These are phyloP conservation scores for Lota lota DNA, from an alignment of 2,113 vertebrate genomes.

Conservation along the genomic window DNA sequence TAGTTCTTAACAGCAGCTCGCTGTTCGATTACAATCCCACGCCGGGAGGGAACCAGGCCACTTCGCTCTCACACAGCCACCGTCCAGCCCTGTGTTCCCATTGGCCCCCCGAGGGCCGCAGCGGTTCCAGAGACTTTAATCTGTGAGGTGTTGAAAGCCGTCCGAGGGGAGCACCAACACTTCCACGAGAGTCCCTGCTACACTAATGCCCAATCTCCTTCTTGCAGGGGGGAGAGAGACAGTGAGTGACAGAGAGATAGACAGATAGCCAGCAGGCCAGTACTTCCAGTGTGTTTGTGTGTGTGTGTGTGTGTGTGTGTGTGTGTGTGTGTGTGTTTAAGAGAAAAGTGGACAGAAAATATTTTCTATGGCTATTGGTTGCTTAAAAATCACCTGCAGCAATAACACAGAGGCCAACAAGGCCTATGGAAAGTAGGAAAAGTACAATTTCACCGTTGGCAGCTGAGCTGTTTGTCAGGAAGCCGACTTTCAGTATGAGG, in stretches of 20 bases:
- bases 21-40: conserved; percentile 48
- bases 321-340: no score
- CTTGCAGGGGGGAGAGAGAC: conserved; percentile 4
- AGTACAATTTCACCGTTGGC: no score
- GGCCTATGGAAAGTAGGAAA: no score
- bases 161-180: conserved; percentile 36
- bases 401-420: no score
- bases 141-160: conserved; percentile 33
- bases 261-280: no score
- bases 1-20: conserved; percentile 52
- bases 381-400: no score
- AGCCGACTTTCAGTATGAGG: no score
- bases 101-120: conserved; percentile 3
- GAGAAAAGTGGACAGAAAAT: no score
- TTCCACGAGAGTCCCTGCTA: conserved; percentile 23
- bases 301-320: no score
- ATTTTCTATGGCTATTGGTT: no score
- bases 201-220: conserved; percentile 29
- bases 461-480: no score
- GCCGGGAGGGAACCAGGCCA: conserved; percentile 39
- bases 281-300: no score
- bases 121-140: conserved; percentile 35
- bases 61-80: conserved; percentile 23
- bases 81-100: background rate
- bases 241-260: background rate